Base-by-base conservation (phyloP, 2,113 vertebrate species). In the Engraulis encrasicolus region DNA sequence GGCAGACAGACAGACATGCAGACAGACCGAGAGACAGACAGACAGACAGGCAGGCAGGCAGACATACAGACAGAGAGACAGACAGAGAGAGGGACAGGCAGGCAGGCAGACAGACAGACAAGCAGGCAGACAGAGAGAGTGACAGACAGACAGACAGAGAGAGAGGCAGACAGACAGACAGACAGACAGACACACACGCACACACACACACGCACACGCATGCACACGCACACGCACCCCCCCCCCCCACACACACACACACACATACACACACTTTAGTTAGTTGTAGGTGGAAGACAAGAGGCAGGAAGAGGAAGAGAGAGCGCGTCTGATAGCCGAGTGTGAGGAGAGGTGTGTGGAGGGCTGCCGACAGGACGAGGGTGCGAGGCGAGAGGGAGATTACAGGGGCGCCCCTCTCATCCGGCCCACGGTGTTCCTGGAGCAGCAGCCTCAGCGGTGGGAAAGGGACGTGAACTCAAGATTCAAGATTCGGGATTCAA, bases 111-210 rank as follows among this genome's bases (percentile, higher is more conserved):
- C 50, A 52, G 15, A 12, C 50, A 52, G 15, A 52, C 50, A 89
- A 54, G 86, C 80, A 87, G 50, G 81, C 50, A 31, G 78, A 79
- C 78, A 78, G 31, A 83, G 61, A 80, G 82, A 82, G 82, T 45
- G 78, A 78, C 66, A 50, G n/a, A 71, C 80, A 66, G 34, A 66
- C 50, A 38, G 50, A 81, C 50, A 38, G 52, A 81, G 14, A 58
- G n/a, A n/a, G n/a, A n/a, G n/a, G n/a, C n/a, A n/a, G n/a, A n/a
- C n/a, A n/a, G n/a, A n/a, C n/a, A 81, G 9, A 37, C 80, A 81
- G 27, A 12, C 36, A 82, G 58, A 49, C 58, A 71, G 12, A 36
- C 23, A 81, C 80, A 34, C 31, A 54, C 36, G 48, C 6, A 20
- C 54, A 19, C 54, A 58, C 54, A 58, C 19, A 23, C 19, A 58